Percentiles rank a stretch among this genome's conserved stretches.
phyloP scores from a whole-genome alignment of 2,113 vertebrate species.

The Hippocampus abdominalis region DNA sequence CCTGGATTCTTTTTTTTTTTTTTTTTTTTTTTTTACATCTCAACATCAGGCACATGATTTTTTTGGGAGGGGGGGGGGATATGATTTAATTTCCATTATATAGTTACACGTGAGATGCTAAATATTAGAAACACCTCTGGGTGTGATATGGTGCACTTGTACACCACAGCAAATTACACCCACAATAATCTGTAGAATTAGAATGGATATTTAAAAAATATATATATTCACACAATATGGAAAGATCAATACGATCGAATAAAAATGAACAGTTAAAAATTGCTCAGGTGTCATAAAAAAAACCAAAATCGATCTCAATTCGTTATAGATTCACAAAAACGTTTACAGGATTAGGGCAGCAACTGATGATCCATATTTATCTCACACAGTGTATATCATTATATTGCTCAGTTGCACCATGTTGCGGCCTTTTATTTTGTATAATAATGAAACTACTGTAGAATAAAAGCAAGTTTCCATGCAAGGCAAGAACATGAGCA shows the following conservation, averaged over 20 bases:
- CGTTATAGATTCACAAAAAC: too few relatives aligned
- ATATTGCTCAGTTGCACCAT: not conserved
- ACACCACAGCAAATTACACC: too few relatives aligned
- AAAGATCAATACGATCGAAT: too few relatives aligned
- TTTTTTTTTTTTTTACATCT: not conserved
- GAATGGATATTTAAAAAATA: too few relatives aligned
- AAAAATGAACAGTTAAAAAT: too few relatives aligned
- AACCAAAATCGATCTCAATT: too few relatives aligned
- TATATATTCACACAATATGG: too few relatives aligned
- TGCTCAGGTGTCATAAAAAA: too few relatives aligned
- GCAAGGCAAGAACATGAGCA: constrained; percentile 8
- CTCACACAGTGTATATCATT: not conserved
- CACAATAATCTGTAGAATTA: too few relatives aligned
- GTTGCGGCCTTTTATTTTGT: not conserved
- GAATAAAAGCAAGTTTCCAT: constrained; percentile 1
- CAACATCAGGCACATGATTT: not conserved
- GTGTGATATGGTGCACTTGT: not conserved
- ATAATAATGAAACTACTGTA: constrained; percentile 7
- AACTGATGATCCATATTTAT: too few relatives aligned
- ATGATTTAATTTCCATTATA: not conserved
- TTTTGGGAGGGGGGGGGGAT: not conserved
- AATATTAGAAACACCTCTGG: not conserved
- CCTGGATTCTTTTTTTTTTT: not conserved
- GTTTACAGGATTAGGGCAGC: too few relatives aligned
- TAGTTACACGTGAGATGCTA: not conserved